Conservation (phyloP, 2,888 invertebrate species). For the Busseola fusca region DNA sequence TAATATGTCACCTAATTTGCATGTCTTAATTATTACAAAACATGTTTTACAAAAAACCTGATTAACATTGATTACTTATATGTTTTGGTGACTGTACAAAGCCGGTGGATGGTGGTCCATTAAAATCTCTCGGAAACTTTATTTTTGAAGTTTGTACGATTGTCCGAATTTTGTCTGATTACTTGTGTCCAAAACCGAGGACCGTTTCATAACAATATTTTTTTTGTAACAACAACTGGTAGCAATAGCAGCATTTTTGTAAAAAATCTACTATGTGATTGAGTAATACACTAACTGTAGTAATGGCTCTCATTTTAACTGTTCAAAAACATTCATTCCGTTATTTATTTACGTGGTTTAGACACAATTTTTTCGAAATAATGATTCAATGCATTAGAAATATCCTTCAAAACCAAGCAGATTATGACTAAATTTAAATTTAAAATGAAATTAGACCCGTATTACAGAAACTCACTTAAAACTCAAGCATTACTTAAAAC, state of each 20-base stretch:
- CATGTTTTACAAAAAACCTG: too few relatives aligned
- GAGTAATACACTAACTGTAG: not conserved
- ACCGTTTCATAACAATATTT: not conserved
- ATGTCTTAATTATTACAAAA: too few relatives aligned
- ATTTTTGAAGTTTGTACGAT: not conserved
- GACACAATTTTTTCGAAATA: not conserved
- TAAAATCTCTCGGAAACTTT: constrained; percentile 21
- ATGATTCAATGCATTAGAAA: not conserved
- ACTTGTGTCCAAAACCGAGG: not conserved
- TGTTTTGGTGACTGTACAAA: too few relatives aligned
- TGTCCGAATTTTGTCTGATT: constrained; percentile 19
- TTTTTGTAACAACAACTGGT: not conserved
- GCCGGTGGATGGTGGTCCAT: constrained; percentile 1
- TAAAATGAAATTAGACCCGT: too few relatives aligned
- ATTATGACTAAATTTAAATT: too few relatives aligned
- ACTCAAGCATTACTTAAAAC: too few relatives aligned
- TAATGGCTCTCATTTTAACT: not conserved
- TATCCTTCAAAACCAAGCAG: not conserved
- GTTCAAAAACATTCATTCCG: not conserved
- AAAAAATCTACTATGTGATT: not conserved
- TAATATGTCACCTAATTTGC: too few relatives aligned
- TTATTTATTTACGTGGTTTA: not conserved
- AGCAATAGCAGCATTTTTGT: not conserved
- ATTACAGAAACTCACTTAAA: too few relatives aligned
- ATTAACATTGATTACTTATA: too few relatives aligned